phyloP scores from a whole-genome alignment of 2,888 invertebrate genomes.

The Bombyx huttoni region DNA sequence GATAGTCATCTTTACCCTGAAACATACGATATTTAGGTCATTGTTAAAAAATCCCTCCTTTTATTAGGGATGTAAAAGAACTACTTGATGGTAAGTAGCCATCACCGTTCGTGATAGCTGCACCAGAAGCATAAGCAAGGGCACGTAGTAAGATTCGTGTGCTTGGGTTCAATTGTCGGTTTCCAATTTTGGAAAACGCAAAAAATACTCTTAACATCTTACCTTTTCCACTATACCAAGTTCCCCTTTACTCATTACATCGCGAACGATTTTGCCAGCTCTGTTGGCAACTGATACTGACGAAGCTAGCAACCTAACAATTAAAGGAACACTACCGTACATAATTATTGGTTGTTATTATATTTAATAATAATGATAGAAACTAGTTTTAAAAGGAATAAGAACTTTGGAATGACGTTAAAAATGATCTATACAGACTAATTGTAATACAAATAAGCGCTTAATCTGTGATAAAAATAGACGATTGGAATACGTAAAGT shows the following conservation, averaged over 20 bases:
- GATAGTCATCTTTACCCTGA: conserved; percentile 92
- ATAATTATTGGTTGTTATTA: conserved; percentile 33
- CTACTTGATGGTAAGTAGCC: too few relatives aligned
- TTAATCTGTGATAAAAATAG: too few relatives aligned
- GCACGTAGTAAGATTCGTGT: too few relatives aligned
- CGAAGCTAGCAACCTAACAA: conserved; percentile 82
- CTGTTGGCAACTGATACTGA: conserved; percentile 84
- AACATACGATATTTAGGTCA: background rate
- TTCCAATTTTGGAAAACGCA: background rate
- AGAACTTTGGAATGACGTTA: too few relatives aligned
- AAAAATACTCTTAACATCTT: conserved; percentile 8
- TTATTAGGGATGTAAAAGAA: too few relatives aligned
- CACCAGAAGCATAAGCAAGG: too few relatives aligned
- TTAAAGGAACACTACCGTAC: conserved; percentile 75
- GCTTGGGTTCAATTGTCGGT: background rate
- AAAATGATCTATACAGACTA: too few relatives aligned
- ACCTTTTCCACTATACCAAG: conserved; percentile 94
- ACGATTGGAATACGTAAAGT: too few relatives aligned
- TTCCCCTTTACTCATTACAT: conserved; percentile 91
- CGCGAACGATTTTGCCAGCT: conserved; percentile 92
- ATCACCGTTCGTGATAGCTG: too few relatives aligned
- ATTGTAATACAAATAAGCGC: too few relatives aligned
- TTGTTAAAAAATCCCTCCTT: background rate
- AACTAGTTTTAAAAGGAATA: too few relatives aligned
- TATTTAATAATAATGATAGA: background rate